phyloP scores from a whole-genome alignment of 2,888 invertebrate genomes.

The Leptinotarsa haldemani region DNA sequence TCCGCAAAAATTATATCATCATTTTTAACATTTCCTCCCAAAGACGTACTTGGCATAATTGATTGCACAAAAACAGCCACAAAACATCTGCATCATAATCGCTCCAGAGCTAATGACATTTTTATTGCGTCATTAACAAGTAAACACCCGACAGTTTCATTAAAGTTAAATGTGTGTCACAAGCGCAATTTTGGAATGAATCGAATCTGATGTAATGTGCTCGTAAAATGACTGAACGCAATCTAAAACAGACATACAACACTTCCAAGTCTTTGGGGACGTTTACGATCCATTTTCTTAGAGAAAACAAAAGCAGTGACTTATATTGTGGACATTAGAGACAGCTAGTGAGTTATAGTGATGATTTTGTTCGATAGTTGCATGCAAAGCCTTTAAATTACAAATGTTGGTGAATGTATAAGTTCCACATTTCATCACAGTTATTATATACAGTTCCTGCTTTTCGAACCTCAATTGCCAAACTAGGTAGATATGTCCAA shows the following conservation, averaged over 20 bases:
- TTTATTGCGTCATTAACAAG: slow-evolving; percentile 44
- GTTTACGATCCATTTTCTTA: slow-evolving; percentile 7
- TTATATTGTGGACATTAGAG: neutral
- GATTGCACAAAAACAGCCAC: slow-evolving; percentile 1
- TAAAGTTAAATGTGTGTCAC: slow-evolving; percentile 26
- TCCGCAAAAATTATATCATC: neutral
- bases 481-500: too few species aligned
- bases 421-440: too few species aligned
- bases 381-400: neutral
- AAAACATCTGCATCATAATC: slow-evolving; percentile 26
- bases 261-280: neutral
- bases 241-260: slow-evolving; percentile 30
- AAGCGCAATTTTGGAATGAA: slow-evolving; percentile 3
- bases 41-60: slow-evolving; percentile 19
- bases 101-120: slow-evolving; percentile 26
- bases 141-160: slow-evolving; percentile 44
- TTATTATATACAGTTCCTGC: too few species aligned
- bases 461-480: too few species aligned
- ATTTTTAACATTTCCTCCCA: slow-evolving; percentile 17
- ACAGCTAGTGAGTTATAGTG: neutral
- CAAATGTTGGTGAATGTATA: too few species aligned
- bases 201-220: slow-evolving; percentile 12
- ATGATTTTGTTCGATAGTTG: neutral
- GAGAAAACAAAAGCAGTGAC: neutral
- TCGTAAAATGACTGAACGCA: slow-evolving; percentile 35